phyloP scores from a whole-genome alignment of 2,797 vertebrate species.

The Neosalanx taihuensis region DNA sequence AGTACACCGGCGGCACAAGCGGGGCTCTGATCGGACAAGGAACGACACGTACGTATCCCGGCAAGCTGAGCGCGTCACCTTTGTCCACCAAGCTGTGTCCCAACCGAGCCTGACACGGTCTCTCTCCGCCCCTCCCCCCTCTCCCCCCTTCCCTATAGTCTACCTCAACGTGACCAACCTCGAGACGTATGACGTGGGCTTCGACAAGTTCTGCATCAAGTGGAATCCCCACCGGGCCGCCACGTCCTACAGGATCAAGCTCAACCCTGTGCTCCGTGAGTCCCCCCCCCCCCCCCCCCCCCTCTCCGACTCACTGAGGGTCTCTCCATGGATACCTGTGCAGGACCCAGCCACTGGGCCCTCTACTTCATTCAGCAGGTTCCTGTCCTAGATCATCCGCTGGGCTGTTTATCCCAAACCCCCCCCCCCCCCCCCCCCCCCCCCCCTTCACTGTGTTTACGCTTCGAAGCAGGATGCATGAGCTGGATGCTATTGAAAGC shows the following conservation, averaged over 20 bases:
- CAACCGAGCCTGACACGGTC: neutral
- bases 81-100: neutral
- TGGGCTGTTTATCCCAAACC: conserved; percentile 44
- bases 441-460: conserved; percentile 26
- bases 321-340: no score
- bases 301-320: no score
- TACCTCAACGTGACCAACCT: conserved; percentile 93
- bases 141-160: conserved; percentile 66
- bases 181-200: conserved; percentile 81
- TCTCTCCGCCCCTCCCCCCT: neutral
- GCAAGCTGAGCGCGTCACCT: no score
- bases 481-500: conserved; percentile 38
- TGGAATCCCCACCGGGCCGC: conserved; percentile 90
- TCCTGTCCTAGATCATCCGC: conserved; percentile 21
- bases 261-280: conserved; percentile 85
- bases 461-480: conserved; percentile 32
- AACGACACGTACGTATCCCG: conserved; percentile 84
- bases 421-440: neutral
- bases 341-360: no score
- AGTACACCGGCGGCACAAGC: conserved; percentile 87
- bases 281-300: conserved; percentile 16
- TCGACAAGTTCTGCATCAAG: conserved; percentile 88
- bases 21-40: conserved; percentile 83
- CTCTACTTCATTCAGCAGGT: no score
- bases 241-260: conserved; percentile 90